A percentile compares a stretch with the other conserved stretches of the same genome.
phyloP scores from a whole-genome alignment of 2,113 vertebrate species.

The Pterophyllum scalare region DNA sequence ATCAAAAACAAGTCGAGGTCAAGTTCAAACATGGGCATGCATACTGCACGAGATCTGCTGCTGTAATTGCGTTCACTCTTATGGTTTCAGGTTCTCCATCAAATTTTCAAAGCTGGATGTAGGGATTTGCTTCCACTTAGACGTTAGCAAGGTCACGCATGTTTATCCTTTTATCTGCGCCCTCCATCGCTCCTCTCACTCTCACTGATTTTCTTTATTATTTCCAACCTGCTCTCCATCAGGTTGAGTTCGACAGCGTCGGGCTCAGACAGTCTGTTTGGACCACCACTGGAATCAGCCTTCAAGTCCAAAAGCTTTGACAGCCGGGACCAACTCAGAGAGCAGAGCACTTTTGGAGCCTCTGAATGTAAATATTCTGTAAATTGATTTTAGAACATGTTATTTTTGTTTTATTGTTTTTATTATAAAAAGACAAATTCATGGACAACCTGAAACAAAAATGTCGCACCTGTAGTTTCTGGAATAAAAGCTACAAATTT shows the following conservation, averaged over 20 bases:
- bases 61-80: too few species aligned
- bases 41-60: neutral
- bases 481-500: neutral
- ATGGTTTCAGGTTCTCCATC: too few species aligned
- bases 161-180: neutral
- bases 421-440: neutral
- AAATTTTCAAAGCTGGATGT: too few species aligned
- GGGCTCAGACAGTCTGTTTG: conserved; percentile 85
- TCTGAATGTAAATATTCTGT: conserved; percentile 73
- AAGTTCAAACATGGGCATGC: neutral
- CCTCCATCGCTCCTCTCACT: rapidly evolving
- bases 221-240: neutral
- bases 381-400: neutral
- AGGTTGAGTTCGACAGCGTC: conserved; percentile 76
- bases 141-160: neutral
- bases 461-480: too few species aligned
- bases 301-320: conserved; percentile 89
- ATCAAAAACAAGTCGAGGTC: too few species aligned
- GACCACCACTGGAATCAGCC: conserved; percentile 87
- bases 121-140: too few species aligned
- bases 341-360: conserved; percentile 40
- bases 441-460: neutral
- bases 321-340: conserved; percentile 73
- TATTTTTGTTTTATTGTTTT: neutral
- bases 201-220: neutral